Evolutionary conservation across 2,888 invertebrate genomes (phyloP), one percentile per base, ranked within the genome.

Genomic region (Agrochola lychnidis): DNA sequence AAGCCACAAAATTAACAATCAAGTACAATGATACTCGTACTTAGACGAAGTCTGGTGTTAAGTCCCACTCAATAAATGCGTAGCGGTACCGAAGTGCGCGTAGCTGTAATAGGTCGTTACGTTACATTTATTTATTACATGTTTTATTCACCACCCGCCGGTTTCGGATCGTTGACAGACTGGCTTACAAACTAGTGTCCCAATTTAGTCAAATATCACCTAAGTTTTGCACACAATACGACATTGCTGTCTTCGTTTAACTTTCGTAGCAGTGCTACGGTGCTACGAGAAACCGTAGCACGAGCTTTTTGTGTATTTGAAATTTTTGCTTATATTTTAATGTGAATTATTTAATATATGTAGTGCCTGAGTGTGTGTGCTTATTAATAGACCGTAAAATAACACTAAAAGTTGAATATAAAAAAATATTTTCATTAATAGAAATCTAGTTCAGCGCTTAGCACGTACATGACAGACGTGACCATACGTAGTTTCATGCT

Each of bases 91-190:
- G 66, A 67, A 79, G 84, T 82, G 88, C 77, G 80, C 57, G 81
- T 82, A 82, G 85, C 88, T 90, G 91, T 93, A 88, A 88, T 93
- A 91, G 92, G 90, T 91, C 90, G 92, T 92, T 92, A 92, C 92
- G 91, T 92, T 90, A 91, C 92, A 92, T 94, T 93, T 93, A 93
- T 93, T 91, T 93, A 95, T 95, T 95, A 93, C 96, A 96, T 96
- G 95, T 96, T 96, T 96, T 96, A 96, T 95, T 96, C 95, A 96
- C 90, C 83, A 88, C 77, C 87, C 82, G 88, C 76, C 83, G 87
- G 83, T 84, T 90, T 90, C 86, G 87, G 86, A 85, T 77, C 83
- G 89, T 90, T 91, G 91, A 90, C 90, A 89, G 88, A 83, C 89
- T 83, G 76, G 62, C 74, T 84, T 79, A 78, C 74, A 62, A 61